Evolutionary conservation across 2,888 invertebrate genomes (phyloP).

Genomic region (Suillia variegata): DNA sequence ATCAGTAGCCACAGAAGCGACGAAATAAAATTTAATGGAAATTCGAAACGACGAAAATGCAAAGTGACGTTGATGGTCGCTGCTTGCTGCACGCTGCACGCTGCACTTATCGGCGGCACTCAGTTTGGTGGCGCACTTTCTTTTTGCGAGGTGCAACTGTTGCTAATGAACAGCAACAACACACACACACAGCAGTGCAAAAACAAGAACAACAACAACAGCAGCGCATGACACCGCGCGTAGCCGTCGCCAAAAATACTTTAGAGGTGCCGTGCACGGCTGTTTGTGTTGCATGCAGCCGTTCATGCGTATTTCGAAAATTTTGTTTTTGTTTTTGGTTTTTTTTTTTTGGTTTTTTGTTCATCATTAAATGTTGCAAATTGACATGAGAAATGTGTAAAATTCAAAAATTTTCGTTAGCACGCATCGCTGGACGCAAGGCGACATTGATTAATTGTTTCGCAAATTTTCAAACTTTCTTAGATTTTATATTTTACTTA

Average conservation of each 20-base stretch:
- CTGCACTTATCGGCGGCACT: neutral
- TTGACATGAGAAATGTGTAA: neutral
- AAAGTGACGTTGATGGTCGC: slow-evolving; percentile 3
- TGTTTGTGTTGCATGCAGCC: neutral
- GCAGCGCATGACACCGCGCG: too few species aligned
- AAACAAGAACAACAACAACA: too few species aligned
- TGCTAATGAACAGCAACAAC: neutral
- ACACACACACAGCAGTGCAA: slow-evolving; percentile 3
- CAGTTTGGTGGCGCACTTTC: neutral
- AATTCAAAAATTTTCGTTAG: slow-evolving; percentile 2
- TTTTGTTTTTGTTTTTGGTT: too few species aligned
- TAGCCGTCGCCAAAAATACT: too few species aligned
- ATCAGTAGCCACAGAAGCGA: too few species aligned
- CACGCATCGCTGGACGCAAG: slow-evolving; percentile 10
- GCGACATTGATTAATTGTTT: slow-evolving; percentile 15
- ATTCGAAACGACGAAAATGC: slow-evolving; percentile 15
- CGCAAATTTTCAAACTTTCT: too few species aligned
- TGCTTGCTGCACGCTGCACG: too few species aligned
- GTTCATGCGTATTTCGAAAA: too few species aligned
- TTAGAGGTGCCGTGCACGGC: neutral
- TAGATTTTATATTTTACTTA: too few species aligned
- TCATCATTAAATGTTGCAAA: slow-evolving; percentile 7
- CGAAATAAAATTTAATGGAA: slow-evolving; percentile 9
- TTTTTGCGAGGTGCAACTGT: neutral
- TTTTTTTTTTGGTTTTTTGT: slow-evolving; percentile 7